These are phyloP conservation scores for Paramisgurnus dabryanus DNA, from an alignment of 2,113 vertebrate species.

Conservation along the genomic window DNA sequence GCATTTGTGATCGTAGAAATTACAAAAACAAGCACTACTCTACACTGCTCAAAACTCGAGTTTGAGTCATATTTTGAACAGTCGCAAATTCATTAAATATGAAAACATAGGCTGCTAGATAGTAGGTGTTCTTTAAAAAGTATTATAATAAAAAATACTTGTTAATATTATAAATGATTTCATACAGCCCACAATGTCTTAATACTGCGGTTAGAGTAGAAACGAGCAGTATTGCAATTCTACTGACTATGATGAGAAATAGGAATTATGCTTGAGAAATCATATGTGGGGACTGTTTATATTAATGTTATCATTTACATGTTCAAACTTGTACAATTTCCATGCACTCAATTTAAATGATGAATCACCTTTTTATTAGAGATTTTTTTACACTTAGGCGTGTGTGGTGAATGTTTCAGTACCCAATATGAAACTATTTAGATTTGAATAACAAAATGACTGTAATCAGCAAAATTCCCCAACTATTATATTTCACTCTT, in stretches of 20 bases:
- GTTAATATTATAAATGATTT: not conserved
- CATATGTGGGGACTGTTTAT: slow-evolving; percentile 12
- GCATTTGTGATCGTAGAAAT: too few relatives aligned
- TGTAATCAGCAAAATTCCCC: not conserved
- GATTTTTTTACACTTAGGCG: not conserved
- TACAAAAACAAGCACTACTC: too few relatives aligned
- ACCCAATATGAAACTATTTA: not conserved
- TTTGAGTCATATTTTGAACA: too few relatives aligned
- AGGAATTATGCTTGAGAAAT: not conserved
- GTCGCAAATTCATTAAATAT: too few relatives aligned
- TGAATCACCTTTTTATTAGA: slow-evolving; percentile 16
- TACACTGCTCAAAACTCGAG: too few relatives aligned
- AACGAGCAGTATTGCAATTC: not conserved
- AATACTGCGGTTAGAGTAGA: slow-evolving; percentile 4
- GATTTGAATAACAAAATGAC: not conserved
- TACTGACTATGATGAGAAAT: slow-evolving; percentile 11
- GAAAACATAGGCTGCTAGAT: too few relatives aligned
- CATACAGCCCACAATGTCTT: not conserved
- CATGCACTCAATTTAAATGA: slow-evolving; percentile 42
- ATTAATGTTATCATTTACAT: slow-evolving; percentile 32
- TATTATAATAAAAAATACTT: too few relatives aligned
- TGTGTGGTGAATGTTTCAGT: not conserved
- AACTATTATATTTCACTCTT: not conserved
- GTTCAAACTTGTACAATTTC: not conserved
- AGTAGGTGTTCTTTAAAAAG: too few relatives aligned